phyloP scores from a whole-genome alignment of 2,888 invertebrate species.

The Tinea pellionella region DNA sequence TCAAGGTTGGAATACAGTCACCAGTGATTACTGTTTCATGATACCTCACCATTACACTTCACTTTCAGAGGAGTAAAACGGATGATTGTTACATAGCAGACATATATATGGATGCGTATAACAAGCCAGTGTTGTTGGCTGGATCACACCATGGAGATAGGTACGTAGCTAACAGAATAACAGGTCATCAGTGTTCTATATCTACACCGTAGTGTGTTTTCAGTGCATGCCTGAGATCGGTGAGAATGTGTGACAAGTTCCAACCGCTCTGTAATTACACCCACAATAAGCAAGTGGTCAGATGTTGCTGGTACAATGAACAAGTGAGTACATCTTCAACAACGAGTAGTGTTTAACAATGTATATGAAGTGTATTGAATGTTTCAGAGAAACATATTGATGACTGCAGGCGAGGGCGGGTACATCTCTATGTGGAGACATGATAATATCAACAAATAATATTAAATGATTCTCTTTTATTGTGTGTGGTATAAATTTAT shows the following conservation, averaged over 20 bases:
- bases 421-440: conserved; percentile 72
- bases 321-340: conserved; percentile 64
- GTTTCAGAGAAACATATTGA: conserved; percentile 68
- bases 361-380: too few species aligned
- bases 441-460: too few species aligned
- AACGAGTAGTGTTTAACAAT: too few species aligned
- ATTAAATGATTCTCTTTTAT: too few species aligned
- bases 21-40: too few species aligned
- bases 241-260: conserved; percentile 56
- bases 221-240: conserved; percentile 35
- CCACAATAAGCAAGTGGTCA: conserved; percentile 76
- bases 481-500: too few species aligned
- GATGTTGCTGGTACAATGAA: conserved; percentile 74
- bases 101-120: conserved; percentile 57
- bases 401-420: conserved; percentile 81
- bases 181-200: background rate
- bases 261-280: conserved; percentile 66
- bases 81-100: conserved; percentile 75
- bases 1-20: conserved; percentile 50
- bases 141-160: conserved; percentile 73
- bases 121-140: conserved; percentile 69
- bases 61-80: conserved; percentile 69
- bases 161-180: conserved; percentile 35
- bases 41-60: too few species aligned
- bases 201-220: background rate